Evolutionary conservation across 2,113 vertebrate genomes (phyloP).

Genomic region (Grantiella picta): DNA sequence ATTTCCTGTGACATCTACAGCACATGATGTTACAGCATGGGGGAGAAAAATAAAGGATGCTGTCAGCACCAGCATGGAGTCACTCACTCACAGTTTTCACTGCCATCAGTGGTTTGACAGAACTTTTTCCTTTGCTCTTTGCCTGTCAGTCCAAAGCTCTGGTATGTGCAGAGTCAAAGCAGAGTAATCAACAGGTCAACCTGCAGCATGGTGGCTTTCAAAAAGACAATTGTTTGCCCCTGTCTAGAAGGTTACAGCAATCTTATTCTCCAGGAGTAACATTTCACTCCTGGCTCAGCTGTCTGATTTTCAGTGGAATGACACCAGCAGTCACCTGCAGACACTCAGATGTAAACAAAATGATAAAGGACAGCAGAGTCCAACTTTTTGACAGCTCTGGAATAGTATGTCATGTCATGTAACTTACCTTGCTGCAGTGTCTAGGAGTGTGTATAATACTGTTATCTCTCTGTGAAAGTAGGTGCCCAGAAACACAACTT

Average conservation of each 20-base stretch:
- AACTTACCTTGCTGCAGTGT: neutral
- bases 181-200: conserved; percentile 5
- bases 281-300: neutral
- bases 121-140: neutral
- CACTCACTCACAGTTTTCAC: neutral
- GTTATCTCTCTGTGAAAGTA: neutral
- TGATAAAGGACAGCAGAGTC: neutral
- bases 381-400: neutral
- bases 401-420: neutral
- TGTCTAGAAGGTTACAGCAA: conserved; percentile 9
- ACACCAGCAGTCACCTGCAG: conserved; percentile 2
- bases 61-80: neutral
- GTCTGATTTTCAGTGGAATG: neutral
- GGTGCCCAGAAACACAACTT: neutral
- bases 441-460: neutral
- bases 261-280: neutral
- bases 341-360: neutral
- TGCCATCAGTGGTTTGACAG: neutral
- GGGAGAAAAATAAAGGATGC: neutral
- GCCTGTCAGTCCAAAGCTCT: neutral
- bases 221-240: neutral
- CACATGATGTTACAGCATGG: neutral
- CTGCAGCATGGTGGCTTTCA: neutral
- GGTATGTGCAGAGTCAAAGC: neutral
- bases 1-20: neutral